These are phyloP conservation scores for Macquaria australasica DNA, from an alignment of 2,113 vertebrate species.

Conservation along the genomic window DNA sequence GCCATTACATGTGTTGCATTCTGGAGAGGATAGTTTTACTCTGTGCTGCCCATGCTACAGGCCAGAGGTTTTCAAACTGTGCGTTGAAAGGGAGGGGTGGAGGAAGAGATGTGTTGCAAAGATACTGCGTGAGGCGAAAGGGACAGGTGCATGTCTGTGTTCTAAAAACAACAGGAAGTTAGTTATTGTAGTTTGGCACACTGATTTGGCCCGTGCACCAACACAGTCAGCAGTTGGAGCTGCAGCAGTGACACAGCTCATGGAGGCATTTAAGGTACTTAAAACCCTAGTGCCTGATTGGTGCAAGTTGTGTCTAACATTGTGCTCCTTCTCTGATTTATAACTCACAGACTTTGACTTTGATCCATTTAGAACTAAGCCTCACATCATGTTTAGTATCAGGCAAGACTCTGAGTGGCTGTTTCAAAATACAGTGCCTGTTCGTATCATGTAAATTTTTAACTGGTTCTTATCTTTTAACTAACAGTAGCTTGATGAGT, in stretches of 20 bases:
- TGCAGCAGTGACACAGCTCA: neutral
- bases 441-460: neutral
- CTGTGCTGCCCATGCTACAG: neutral
- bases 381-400: neutral
- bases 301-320: neutral
- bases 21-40: conserved; percentile 61
- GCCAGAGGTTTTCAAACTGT: neutral
- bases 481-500: conserved; percentile 35
- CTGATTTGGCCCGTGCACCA: neutral
- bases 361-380: conserved; percentile 11
- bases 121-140: neutral
- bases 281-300: neutral
- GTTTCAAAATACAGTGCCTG: conserved; percentile 1
- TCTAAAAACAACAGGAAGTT: neutral
- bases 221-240: neutral
- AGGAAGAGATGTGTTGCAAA: neutral
- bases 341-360: neutral
- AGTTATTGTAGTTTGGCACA: neutral
- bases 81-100: neutral
- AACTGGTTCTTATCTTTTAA: conserved; percentile 37
- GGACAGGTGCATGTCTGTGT: neutral
- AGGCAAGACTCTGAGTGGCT: neutral
- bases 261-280: neutral
- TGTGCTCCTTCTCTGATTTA: neutral
- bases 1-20: conserved; percentile 39